Base-by-base conservation (phyloP, 2,888 invertebrate genomes). In the Torymus tubicola region DNA sequence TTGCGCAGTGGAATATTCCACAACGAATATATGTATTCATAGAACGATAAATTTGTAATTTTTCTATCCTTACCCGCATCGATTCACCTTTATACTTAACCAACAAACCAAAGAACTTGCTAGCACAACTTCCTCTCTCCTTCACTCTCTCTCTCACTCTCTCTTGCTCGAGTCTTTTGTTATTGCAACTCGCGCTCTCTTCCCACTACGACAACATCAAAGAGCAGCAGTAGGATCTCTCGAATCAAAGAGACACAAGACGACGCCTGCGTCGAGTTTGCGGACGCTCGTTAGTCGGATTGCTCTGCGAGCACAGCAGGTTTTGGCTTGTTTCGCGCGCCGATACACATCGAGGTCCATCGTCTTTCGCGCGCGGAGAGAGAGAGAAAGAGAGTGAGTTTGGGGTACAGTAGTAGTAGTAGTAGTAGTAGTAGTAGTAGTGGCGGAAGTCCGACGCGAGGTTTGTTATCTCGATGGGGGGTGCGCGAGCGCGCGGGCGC, bases 281-380 rank as follows among this genome's bases (percentile, higher is more conserved):
- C 42, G 85, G 84, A 84, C 85, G 85, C 86, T 88, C 85, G 85
- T 86, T 85, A 86, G 86, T 84, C 82, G 79, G 80, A 83, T 79
- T 77, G 77, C 81, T 21, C 21, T 2, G 21, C 67, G 83, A 58
- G 84, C 78, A 81, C 84, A 83, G 84, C 85, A 86, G 85, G 85
- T 83, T 85, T 86, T 82, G 84, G 86, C 86, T 86, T 83, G 84
- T 85, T 83, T 85, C 85, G 82, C 68, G 83, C 83, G 86, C 86
- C 86, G 86, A 87, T 89, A 87, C 86, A 69, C 63, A 87, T 88
- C 86, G 60, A 81, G 80, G 83, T 81, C 57, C 74, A 82, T 81
- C 82, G 85, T 86, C 85, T 84, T 65, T 52, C 16, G 53, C 16
- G 8, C 42, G 42, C 2, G 5, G 31, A 5, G 58, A 14, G 11